Evolutionary conservation across 2,888 invertebrate species (phyloP).

Genomic region (Limnephilus marmoratus): DNA sequence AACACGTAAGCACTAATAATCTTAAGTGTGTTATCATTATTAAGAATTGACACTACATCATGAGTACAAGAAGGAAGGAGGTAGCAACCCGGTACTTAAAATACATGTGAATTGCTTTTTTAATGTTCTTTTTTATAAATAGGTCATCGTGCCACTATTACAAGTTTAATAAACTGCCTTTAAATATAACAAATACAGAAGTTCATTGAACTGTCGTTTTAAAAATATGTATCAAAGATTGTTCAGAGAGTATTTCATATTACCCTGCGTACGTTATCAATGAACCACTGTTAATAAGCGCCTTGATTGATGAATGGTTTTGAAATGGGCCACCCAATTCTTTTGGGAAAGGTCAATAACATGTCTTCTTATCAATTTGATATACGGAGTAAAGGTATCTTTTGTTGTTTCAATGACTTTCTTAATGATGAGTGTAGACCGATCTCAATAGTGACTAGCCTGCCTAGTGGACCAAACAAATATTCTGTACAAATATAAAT

Average conservation of each 20-base stretch:
- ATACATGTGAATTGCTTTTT: too few relatives aligned
- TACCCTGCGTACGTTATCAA: background rate
- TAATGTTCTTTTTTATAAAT: background rate
- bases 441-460: too few relatives aligned
- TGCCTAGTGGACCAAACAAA: too few relatives aligned
- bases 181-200: background rate
- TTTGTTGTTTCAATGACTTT: background rate
- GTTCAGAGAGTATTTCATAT: background rate
- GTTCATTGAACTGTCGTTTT: background rate
- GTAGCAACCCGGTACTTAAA: too few relatives aligned
- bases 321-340: constrained; percentile 4
- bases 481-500: too few relatives aligned
- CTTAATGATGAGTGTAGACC: background rate
- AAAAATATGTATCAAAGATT: background rate
- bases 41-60: too few relatives aligned
- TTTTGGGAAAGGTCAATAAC: background rate
- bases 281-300: background rate
- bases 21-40: too few relatives aligned
- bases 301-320: constrained; percentile 14
- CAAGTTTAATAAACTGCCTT: background rate
- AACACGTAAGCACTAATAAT: too few relatives aligned
- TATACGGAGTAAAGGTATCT: background rate
- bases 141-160: background rate
- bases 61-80: too few relatives aligned
- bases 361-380: background rate